A percentile compares a stretch with the other conserved stretches of the same genome.
These are phyloP conservation scores for Galago senegalensis DNA, from an alignment of 2,797 vertebrate genomes.

Conservation along the genomic window DNA sequence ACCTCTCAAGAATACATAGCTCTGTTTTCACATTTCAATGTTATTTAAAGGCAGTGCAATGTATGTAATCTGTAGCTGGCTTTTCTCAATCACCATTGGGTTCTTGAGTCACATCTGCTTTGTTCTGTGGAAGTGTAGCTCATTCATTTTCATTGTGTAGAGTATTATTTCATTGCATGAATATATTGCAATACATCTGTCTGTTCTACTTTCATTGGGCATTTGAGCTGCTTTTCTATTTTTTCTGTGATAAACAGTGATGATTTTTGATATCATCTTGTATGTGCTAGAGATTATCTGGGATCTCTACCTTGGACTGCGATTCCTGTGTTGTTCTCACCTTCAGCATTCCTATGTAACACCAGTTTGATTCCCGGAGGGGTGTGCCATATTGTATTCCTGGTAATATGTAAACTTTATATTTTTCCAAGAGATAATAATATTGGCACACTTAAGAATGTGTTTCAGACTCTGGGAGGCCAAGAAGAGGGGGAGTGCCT, in stretches of 20 bases:
- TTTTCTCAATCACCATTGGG: neutral
- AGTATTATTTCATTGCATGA: neutral
- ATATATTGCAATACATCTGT: neutral
- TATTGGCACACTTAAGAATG: neutral
- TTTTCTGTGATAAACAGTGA: neutral
- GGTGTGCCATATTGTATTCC: accelerated
- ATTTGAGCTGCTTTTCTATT: neutral
- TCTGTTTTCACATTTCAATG: neutral
- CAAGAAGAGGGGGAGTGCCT: too few relatives aligned
- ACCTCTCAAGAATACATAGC: neutral
- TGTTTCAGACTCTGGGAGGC: too few relatives aligned
- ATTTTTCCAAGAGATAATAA: neutral
- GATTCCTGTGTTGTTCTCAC: neutral
- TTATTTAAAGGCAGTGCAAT: neutral
- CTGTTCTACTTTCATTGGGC: neutral
- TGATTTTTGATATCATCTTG: neutral
- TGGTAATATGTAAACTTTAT: neutral
- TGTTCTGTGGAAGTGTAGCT: neutral
- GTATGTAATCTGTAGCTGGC: neutral
- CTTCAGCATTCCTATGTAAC: neutral
- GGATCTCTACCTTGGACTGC: neutral
- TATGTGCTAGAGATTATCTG: neutral
- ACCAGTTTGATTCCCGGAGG: neutral
- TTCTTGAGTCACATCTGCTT: neutral
- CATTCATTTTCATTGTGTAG: neutral